Conservation (phyloP, 2,888 invertebrate species). For the Icerya purchasi region DNA sequence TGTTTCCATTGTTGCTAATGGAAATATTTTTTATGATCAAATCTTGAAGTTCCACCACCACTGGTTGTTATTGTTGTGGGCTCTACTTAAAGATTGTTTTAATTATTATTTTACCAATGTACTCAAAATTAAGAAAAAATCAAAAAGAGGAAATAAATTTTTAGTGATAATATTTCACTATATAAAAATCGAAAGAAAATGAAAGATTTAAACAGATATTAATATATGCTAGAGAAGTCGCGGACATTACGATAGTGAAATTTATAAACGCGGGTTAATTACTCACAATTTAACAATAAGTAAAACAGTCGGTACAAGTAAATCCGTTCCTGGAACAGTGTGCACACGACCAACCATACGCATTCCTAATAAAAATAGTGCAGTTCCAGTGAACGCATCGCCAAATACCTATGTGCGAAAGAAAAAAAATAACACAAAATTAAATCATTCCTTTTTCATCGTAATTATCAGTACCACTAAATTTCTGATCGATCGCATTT, state of each 20-base stretch:
- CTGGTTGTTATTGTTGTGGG: not conserved
- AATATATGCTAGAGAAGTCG: no score
- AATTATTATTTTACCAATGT: not conserved
- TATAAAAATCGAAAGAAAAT: no score
- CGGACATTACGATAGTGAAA: no score
- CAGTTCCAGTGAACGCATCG: constrained; percentile 74
- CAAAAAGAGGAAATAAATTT: no score
- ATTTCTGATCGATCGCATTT: no score
- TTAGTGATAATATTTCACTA: not conserved
- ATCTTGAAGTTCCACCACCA: no score
- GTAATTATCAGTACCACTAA: no score
- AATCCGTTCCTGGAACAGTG: constrained; percentile 49
- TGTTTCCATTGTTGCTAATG: no score
- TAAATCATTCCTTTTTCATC: no score
- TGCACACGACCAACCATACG: constrained; percentile 81
- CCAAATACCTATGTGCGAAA: constrained; percentile 40
- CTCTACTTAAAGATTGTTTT: not conserved
- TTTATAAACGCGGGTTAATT: constrained; percentile 8
- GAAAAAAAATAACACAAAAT: not conserved
- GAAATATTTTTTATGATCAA: no score
- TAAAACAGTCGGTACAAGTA: constrained; percentile 64
- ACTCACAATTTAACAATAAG: constrained; percentile 74
- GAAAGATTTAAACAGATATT: no score
- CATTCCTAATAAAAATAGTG: constrained; percentile 71
- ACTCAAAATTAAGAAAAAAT: not conserved